A percentile compares a stretch with the other conserved stretches of the same genome.
Evolutionary conservation across 2,888 invertebrate genomes (phyloP).

Genomic region (Rhodophaea formosa): DNA sequence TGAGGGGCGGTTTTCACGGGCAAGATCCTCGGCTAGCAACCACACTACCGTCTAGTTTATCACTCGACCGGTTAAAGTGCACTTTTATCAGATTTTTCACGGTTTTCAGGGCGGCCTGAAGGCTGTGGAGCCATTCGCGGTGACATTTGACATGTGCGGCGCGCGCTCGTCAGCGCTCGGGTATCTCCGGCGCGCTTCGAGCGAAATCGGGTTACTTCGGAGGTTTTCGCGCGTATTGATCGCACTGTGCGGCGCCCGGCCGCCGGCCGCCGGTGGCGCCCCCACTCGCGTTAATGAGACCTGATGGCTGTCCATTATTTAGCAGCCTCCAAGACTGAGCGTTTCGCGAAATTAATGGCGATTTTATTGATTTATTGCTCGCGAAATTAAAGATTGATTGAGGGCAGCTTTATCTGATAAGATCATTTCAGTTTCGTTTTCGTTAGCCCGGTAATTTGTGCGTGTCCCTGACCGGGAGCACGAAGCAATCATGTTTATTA

Average conservation of each 20-base stretch:
- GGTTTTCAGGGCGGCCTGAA: conserved; percentile 70
- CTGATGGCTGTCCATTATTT: conserved; percentile 77
- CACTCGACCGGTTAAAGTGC: conserved; percentile 38
- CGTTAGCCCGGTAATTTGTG: conserved; percentile 16
- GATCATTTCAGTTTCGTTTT: conserved; percentile 34
- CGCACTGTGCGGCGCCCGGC: conserved; percentile 61
- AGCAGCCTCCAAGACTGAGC: conserved; percentile 67
- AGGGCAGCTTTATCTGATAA: conserved; percentile 40
- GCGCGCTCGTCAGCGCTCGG: conserved; percentile 49
- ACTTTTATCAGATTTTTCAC: conserved; percentile 53
- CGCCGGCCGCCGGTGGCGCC: conserved; percentile 73
- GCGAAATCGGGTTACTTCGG: conserved; percentile 39
- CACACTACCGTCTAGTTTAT: conserved; percentile 46
- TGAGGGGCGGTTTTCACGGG: conserved; percentile 35
- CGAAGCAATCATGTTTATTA: conserved; percentile 5
- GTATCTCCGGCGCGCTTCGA: conserved; percentile 40
- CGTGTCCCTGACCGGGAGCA: background rate
- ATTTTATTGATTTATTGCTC: conserved; percentile 76
- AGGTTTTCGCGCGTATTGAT: conserved; percentile 56
- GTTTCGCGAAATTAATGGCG: conserved; percentile 73
- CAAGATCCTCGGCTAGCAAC: conserved; percentile 39
- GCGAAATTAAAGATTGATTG: conserved; percentile 71
- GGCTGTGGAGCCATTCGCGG: conserved; percentile 66
- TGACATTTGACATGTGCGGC: conserved; percentile 75
- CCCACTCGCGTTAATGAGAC: conserved; percentile 69